phyloP scores from a whole-genome alignment of 2,113 vertebrate species.

The Lates calcarifer region DNA sequence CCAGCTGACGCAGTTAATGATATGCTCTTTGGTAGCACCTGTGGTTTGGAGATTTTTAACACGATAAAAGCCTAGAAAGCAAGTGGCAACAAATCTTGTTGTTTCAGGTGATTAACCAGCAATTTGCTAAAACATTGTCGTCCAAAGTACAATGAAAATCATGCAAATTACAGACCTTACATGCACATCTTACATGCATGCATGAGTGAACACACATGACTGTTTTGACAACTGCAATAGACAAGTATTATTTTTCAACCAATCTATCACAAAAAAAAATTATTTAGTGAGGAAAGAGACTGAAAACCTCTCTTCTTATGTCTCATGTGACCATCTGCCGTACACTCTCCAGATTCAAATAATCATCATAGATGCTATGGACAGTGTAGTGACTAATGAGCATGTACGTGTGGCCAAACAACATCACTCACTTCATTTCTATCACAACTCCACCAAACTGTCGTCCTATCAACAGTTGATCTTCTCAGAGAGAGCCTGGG shows the following conservation, averaged over 20 bases:
- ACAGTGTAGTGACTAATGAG: neutral
- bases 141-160: neutral
- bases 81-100: neutral
- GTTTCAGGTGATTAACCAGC: neutral
- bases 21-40: too few species aligned
- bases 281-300: neutral
- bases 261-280: neutral
- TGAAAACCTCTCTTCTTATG: neutral
- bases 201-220: neutral
- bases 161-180: neutral
- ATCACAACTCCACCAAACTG: conserved; percentile 45
- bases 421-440: conserved; percentile 10
- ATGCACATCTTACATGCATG: too few species aligned
- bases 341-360: conserved; percentile 1
- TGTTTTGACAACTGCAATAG: neutral
- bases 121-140: neutral
- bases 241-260: neutral
- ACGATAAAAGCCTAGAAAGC: neutral
- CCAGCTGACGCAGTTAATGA: neutral
- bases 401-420: neutral
- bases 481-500: neutral
- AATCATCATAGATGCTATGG: neutral
- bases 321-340: neutral
- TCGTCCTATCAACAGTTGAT: neutral
- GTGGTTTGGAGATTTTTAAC: neutral